Conservation (phyloP, 2,888 invertebrate species). For the Eueremaeus valkanovi region DNA sequence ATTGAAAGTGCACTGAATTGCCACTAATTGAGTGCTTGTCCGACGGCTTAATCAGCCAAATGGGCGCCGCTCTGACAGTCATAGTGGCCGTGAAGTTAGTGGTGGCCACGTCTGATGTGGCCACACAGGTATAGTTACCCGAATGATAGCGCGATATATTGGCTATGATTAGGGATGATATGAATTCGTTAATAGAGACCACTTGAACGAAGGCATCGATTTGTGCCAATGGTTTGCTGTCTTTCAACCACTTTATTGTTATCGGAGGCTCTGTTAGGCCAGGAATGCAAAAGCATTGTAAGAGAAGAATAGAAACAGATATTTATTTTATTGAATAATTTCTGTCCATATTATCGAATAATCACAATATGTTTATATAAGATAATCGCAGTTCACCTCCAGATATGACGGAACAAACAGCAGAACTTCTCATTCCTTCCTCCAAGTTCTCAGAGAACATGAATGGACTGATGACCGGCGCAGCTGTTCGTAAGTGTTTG, state of each 20-base stretch:
- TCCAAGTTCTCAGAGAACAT: conserved; percentile 47
- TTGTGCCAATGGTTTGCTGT: conserved; percentile 50
- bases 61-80: conserved; percentile 48
- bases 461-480: conserved; percentile 48
- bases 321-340: too few species aligned
- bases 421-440: conserved; percentile 48
- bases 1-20: conserved; percentile 50
- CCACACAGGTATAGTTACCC: conserved; percentile 54
- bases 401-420: conserved; percentile 47
- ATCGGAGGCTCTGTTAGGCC: conserved; percentile 52
- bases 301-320: too few species aligned
- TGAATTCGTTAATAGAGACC: conserved; percentile 47
- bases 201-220: conserved; percentile 43
- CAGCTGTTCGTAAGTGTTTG: conserved; percentile 42
- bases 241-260: conserved; percentile 52
- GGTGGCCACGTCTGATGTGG: conserved; percentile 49
- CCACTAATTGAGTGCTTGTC: conserved; percentile 42
- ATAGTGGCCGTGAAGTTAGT: conserved; percentile 50
- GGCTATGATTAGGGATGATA: conserved; percentile 51
- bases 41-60: conserved; percentile 34
- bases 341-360: too few species aligned
- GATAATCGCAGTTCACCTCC: conserved; percentile 43
- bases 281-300: too few species aligned
- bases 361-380: not conserved
- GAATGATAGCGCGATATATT: conserved; percentile 52